Evolutionary conservation across 1,140 invertebrate genomes (phyloP), one percentile per base, ranked within the genome.

Genomic region (Drosophila ironensis): DNA sequence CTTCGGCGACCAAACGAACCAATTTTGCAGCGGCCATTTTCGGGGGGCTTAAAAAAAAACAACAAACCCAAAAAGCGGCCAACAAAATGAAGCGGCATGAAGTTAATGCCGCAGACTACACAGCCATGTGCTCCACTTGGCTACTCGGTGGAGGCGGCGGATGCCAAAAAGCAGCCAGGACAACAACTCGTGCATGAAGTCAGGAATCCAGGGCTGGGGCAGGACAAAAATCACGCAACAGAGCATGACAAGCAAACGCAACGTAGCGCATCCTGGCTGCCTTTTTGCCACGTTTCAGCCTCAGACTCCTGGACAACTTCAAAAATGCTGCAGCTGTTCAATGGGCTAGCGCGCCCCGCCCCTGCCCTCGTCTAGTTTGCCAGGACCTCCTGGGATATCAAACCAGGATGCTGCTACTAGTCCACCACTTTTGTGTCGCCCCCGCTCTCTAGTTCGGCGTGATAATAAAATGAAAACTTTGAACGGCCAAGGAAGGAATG

Each of bases 381-480:
- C 41, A 17, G 30, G 14, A 33, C n/a, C 30, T 33, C 24, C 12
- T 25, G 9, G 25, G 30, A 24, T 27, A 20, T 20, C 11, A 25
- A 5, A 6, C 17, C 9, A 12, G 14, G 12, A 7, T 17, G 12
- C 4, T 11, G 9, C 8, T 37, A n/a, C 38, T n/a, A 22, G 20
- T 20, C n/a, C 30, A 52, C 22, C 4, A 33, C 7, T 17, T 59
- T 22, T 30, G 20, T 52, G n/a, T n/a, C n/a, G n/a, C 56, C 57
- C 56, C 25, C 30, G 38, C 30, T 28, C 40, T 56, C 51, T 63
- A 57, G 51, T 66, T 72, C 50, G 11, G 80, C 82, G 80, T 73
- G 80, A 84, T 84, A 84, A 84, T 86, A 86, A 84, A 84, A 84
- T 84, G 80, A 59, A 84, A 84, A 84, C 64, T 84, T 84, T 76